Evolutionary conservation across 2,797 vertebrate genomes (phyloP), one percentile per base, ranked within the genome.

Genomic region (Poeciliopsis presidionis): DNA sequence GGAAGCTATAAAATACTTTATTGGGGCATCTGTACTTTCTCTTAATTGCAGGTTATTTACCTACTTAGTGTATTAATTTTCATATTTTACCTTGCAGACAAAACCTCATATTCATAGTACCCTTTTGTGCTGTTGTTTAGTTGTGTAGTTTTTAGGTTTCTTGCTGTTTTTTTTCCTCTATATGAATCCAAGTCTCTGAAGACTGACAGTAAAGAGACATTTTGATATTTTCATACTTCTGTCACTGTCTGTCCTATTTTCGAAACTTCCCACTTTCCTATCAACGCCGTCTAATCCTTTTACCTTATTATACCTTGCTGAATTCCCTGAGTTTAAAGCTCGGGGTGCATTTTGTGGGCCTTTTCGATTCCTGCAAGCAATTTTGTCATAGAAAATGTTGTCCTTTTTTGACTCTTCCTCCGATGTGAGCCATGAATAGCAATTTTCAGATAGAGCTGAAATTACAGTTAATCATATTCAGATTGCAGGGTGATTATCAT

Each of bases 391-490:
- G 45, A 79, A 84, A 74, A 79, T 72, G 78, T 65, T 74, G 30
- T 46, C 69, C 57, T 74, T 82, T 72, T 51, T 75, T 47, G 36
- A 25, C 7, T 7, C 33, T 65, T 33, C 18, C 55, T 14, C 73
- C 70, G 71, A 81, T 75, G 61, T 73, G 77, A 90, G 76, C 78
- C 73, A 51, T 78, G 80, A 83, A 89, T 82, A 36, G 71, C 59
- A 18, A 80, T 89, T 89, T 89, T 85, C 75, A 82, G 85, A 90
- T 75, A 81, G 83, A 88, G 83, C 77, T 75, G 74, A 88, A 88
- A 90, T 89, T 33, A 82, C 82, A 72, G 81, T 86, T 88, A 90
- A 91, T 90, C 77, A 78, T 87, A 89, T 88, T 91, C 87, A 91
- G 87, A 91, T 93, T 88, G 85, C 74, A 6, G 82, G 81, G 81